Base-by-base conservation (phyloP, 1,140 invertebrate species). In the Sitodiplosis mosellana region DNA sequence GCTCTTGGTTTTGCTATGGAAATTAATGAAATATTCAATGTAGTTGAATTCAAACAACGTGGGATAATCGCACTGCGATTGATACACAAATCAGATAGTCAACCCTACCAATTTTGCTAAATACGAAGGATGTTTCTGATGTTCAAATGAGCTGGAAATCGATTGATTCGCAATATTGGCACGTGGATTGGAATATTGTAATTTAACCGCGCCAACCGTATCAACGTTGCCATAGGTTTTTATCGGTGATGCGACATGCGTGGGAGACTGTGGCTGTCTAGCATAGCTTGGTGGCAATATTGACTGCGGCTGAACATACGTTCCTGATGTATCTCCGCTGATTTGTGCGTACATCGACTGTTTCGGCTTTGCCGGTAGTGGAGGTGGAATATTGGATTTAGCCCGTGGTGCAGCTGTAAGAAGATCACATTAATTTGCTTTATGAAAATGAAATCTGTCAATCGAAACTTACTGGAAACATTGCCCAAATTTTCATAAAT, bases 401-500 rank as follows among this genome's bases (percentile, higher is more conserved):
- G 27, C 27, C 3, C 27, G 27, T 10, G 27, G 27, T 27, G 27
- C 27, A 27, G 3, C 27, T 27, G 10, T 27, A 27, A 27, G 10
- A 27, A 27, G 27, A 27, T 27, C 3, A 27, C 7, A 8, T 5
- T 44, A 19, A 44, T 14, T 42, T 14, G 19, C 6, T 20, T 5
- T 33, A 37, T 10, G 58, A 8, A 57, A 57, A 34, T 55, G 54
- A 45, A 44, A 48, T 27, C 27, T 5, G 10, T 27, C 10, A 27
- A 27, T 10, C 3, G 10, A 27, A 27, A 27, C 27, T 3, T 27
- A 27, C 27, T 27, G 38, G 59, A 59, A 47, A 75, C 68, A 37
- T 76, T 75, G 50, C 79, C 74, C 34, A 83, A 71, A 57, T 83
- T 83, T 63, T 83, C 80, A 60, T 83, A 82, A 6, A 83, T 76